Evolutionary conservation across 2,888 invertebrate genomes (phyloP).

Genomic region (Perithous albicinctus): DNA sequence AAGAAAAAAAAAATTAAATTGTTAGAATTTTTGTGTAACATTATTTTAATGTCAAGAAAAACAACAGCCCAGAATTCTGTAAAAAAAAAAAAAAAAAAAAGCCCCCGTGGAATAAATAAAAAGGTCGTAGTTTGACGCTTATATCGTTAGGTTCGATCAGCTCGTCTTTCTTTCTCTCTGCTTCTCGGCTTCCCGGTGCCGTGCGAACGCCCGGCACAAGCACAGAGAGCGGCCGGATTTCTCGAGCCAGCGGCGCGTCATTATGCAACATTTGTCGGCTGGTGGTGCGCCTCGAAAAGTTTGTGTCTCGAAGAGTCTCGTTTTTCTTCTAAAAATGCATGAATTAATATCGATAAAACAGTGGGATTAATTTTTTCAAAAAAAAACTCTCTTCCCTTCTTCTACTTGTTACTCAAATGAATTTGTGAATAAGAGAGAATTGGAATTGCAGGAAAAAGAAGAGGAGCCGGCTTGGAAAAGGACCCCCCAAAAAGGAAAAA

Average conservation of each 20-base stretch:
- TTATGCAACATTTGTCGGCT: conserved; percentile 80
- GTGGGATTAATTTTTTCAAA: too few relatives aligned
- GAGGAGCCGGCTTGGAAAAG: too few relatives aligned
- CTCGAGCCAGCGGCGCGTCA: conserved; percentile 77
- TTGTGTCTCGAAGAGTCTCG: background rate
- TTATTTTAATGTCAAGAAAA: too few relatives aligned
- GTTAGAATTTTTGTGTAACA: too few relatives aligned
- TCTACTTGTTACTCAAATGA: too few relatives aligned
- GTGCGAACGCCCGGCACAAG: conserved; percentile 48
- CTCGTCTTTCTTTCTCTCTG: background rate
- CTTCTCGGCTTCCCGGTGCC: conserved; percentile 46
- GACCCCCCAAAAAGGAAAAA: too few relatives aligned
- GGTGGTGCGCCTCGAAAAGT: background rate
- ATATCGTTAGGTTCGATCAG: conserved; percentile 9
- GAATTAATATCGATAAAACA: too few relatives aligned
- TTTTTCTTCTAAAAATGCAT: background rate
- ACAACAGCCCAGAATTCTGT: too few relatives aligned
- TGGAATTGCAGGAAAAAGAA: background rate
- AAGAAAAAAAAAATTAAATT: too few relatives aligned
- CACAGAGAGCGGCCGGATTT: conserved; percentile 62
- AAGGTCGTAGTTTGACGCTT: background rate
- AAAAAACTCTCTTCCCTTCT: too few relatives aligned
- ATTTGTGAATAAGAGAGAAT: background rate
- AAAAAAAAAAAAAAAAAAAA: too few relatives aligned
- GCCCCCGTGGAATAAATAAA: background rate